Conservation (phyloP, 2,113 vertebrate genomes). For the Poicephalus meyeri region DNA sequence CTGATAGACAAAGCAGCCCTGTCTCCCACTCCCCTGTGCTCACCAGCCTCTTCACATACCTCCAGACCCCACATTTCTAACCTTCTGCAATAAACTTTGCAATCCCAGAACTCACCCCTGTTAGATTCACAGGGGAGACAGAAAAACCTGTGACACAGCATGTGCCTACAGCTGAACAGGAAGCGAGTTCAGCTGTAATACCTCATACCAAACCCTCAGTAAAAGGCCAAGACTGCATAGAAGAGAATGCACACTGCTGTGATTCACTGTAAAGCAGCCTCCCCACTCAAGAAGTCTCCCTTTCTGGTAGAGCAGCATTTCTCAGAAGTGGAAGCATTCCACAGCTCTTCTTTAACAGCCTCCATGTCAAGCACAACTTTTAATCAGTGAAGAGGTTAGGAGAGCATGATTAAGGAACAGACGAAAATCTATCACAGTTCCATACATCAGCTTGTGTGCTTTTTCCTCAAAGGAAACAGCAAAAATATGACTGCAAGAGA, state of each 20-base stretch:
- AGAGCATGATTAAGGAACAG: background rate
- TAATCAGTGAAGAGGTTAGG: background rate
- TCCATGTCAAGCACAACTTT: background rate
- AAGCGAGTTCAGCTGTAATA: background rate
- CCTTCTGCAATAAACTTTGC: background rate
- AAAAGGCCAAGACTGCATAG: background rate
- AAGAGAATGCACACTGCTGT: background rate
- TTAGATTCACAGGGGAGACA: background rate
- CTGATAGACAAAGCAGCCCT: background rate
- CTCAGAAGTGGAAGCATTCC: background rate
- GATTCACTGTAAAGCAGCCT: background rate
- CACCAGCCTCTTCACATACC: background rate
- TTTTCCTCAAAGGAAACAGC: background rate
- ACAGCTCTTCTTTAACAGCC: background rate
- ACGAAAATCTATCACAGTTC: background rate
- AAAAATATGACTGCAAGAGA: background rate
- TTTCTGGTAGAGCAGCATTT: background rate
- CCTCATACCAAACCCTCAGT: background rate
- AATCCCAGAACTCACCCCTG: background rate
- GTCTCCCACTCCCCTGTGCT: background rate
- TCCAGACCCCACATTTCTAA: background rate
- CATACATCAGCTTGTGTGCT: background rate
- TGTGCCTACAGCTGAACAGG: background rate
- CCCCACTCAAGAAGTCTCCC: background rate
- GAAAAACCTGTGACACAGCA: background rate